These are phyloP conservation scores for Lucinisca nassula DNA, from an alignment of 2,888 invertebrate species.

Conservation along the genomic window DNA sequence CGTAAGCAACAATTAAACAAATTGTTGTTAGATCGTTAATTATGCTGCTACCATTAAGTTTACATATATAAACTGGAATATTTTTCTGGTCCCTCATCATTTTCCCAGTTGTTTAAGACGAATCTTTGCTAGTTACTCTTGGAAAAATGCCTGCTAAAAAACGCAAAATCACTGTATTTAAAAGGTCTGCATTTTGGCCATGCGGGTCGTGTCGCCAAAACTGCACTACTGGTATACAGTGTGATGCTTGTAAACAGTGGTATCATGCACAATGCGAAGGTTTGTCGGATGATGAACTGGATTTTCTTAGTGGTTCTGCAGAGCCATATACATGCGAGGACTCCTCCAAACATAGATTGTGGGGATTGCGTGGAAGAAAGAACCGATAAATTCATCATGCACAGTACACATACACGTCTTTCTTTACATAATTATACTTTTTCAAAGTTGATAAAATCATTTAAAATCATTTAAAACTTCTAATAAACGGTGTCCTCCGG, in stretches of 20 bases:
- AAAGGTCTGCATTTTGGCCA: background rate
- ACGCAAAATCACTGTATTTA: background rate
- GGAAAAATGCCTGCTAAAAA: no score
- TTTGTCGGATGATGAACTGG: background rate
- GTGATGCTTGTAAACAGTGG: conserved; percentile 10
- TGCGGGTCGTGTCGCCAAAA: background rate
- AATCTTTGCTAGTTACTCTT: background rate
- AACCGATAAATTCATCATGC: no score
- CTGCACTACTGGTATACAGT: background rate
- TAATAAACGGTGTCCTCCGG: no score
- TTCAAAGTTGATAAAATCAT: no score
- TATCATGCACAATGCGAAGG: background rate
- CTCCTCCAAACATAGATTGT: no score
- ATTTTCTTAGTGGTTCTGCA: background rate
- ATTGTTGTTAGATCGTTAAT: no score
- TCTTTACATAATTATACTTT: no score
- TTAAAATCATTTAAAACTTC: no score
- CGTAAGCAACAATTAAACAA: no score
- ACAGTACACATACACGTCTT: no score
- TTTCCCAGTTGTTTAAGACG: background rate
- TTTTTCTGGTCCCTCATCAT: background rate
- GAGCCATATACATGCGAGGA: background rate
- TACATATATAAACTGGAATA: background rate
- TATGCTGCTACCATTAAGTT: background rate
- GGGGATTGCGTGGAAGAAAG: no score